phyloP scores from a whole-genome alignment of 2,113 vertebrate species.

The Leptosomus discolor region DNA sequence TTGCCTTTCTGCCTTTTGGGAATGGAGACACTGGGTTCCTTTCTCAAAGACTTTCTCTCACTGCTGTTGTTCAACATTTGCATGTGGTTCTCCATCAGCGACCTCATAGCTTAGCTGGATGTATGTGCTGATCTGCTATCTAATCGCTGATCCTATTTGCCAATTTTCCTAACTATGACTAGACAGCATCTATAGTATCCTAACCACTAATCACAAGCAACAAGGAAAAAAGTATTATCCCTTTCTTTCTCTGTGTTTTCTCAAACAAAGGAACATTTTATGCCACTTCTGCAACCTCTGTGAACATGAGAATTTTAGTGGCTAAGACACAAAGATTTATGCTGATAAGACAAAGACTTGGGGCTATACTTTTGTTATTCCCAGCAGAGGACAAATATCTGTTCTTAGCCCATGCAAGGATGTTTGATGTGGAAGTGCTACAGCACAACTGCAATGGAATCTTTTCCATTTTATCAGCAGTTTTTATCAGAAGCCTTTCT shows the following conservation, averaged over 20 bases:
- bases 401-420: neutral
- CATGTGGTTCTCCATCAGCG: neutral
- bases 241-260: neutral
- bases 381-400: neutral
- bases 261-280: neutral
- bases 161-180: neutral
- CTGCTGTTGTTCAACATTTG: neutral
- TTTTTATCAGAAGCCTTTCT: conserved; percentile 13
- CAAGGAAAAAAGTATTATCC: neutral
- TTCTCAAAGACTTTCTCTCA: neutral
- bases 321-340: neutral
- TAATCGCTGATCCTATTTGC: neutral
- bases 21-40: neutral
- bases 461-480: conserved; percentile 23
- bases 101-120: neutral
- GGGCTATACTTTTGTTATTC: neutral
- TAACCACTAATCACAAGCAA: neutral
- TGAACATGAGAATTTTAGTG: neutral
- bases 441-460: neutral
- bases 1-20: neutral
- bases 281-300: neutral
- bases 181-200: neutral
- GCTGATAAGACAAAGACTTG: neutral
- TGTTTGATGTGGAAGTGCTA: neutral
- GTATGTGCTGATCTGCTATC: neutral